A percentile compares a stretch with the other conserved stretches of the same genome.
These are phyloP conservation scores for Drosophila mimica DNA, from an alignment of 2,888 invertebrate genomes.

Conservation along the genomic window DNA sequence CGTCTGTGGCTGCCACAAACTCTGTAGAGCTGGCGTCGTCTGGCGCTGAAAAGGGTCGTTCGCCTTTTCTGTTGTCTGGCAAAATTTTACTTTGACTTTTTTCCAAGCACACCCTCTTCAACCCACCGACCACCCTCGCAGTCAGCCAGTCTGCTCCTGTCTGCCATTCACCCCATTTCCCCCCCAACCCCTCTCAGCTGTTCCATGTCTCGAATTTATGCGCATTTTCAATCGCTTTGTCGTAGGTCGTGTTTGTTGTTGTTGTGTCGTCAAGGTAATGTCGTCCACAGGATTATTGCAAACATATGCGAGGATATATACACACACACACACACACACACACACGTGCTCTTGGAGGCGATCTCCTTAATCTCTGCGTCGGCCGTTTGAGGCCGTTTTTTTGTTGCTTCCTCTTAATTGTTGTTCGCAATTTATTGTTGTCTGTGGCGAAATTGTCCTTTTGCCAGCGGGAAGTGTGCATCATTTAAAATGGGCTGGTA, in stretches of 20 bases:
- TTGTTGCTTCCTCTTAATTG: conserved; percentile 36
- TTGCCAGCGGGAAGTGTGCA: conserved; percentile 32
- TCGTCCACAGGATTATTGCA: conserved; percentile 70
- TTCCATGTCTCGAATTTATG: conserved; percentile 67
- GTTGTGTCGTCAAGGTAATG: conserved; percentile 76
- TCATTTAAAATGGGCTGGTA: conserved; percentile 25
- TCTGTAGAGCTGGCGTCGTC: conserved; percentile 59
- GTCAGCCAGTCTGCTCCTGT: conserved; percentile 38
- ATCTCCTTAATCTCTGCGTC: conserved; percentile 33
- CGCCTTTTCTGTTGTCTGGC: conserved; percentile 81
- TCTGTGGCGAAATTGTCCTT: conserved; percentile 24
- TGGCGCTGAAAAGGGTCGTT: conserved; percentile 81
- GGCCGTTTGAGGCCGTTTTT: conserved; percentile 4
- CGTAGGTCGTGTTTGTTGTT: conserved; percentile 81
- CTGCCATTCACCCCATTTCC: conserved; percentile 31
- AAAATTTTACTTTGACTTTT: conserved; percentile 75
- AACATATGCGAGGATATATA: not conserved
- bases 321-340: not conserved
- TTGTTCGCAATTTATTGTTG: conserved; percentile 25
- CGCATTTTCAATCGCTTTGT: conserved; percentile 78
- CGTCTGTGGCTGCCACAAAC: conserved; percentile 28
- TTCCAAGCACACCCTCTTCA: conserved; percentile 32
- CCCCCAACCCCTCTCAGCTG: not conserved
- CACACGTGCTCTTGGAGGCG: conserved; percentile 18
- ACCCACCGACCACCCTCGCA: conserved; percentile 10